phyloP scores from a whole-genome alignment of 2,797 vertebrate genomes.

The Arrhamphus sclerolepis region DNA sequence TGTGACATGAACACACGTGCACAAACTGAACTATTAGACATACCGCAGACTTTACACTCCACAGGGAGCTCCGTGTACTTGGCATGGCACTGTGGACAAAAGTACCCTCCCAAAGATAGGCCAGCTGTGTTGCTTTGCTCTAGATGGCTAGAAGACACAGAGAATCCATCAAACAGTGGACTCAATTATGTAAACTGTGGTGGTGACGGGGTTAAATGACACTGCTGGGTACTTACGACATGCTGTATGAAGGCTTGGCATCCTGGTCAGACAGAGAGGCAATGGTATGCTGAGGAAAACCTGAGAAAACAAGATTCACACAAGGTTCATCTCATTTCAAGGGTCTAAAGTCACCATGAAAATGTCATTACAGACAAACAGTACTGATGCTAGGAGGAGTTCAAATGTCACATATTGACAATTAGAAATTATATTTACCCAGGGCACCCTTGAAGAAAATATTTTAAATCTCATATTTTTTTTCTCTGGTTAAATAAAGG shows the following conservation, averaged over 20 bases:
- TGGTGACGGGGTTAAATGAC: neutral
- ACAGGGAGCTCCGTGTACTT: conserved; percentile 97
- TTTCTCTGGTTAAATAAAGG: too few species aligned
- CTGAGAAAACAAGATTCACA: conserved; percentile 65
- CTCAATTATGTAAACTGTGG: neutral
- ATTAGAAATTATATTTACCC: too few species aligned
- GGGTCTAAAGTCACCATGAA: too few species aligned
- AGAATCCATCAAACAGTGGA: neutral
- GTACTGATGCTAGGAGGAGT: too few species aligned
- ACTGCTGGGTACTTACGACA: conserved; percentile 85
- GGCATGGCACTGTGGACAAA: conserved; percentile 93
- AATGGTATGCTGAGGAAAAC: conserved; percentile 93
- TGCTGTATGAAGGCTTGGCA: conserved; percentile 94
- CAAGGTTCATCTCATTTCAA: too few species aligned
- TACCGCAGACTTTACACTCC: conserved; percentile 98
- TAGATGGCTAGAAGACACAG: conserved; percentile 82
- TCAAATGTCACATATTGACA: too few species aligned
- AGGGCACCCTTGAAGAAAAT: too few species aligned
- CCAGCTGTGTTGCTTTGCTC: conserved; percentile 84
- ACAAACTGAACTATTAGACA: too few species aligned
- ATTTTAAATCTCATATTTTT: too few species aligned
- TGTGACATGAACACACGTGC: too few species aligned
- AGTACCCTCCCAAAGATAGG: conserved; percentile 92
- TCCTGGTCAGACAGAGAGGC: conserved; percentile 87
- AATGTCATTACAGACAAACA: too few species aligned